Evolutionary conservation across 2,113 vertebrate species (phyloP).

Genomic region (Grus americana): DNA sequence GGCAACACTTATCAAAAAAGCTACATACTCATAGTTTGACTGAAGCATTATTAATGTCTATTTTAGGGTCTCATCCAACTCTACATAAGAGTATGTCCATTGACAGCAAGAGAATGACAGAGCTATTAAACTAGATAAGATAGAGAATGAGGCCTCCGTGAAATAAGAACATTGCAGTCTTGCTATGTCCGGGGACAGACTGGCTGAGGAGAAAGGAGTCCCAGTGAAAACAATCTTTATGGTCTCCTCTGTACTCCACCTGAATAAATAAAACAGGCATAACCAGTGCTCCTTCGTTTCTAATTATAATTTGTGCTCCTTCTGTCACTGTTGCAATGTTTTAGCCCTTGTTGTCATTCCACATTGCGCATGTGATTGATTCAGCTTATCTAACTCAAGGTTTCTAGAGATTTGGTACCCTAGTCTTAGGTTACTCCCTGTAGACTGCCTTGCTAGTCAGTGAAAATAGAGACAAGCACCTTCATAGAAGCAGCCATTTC

Average conservation of each 20-base stretch:
- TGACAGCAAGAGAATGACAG: not conserved
- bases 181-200: not conserved
- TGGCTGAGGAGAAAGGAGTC: not conserved
- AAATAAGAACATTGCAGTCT: not conserved
- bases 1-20: not conserved
- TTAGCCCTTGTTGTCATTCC: not conserved
- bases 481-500: not conserved
- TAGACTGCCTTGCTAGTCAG: not conserved
- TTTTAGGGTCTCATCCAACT: not conserved
- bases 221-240: not conserved
- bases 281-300: not conserved
- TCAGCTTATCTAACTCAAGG: not conserved
- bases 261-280: not conserved
- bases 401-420: not conserved
- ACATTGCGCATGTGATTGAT: not conserved
- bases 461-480: not conserved
- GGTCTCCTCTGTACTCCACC: not conserved
- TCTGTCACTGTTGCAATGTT: not conserved
- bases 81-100: not conserved
- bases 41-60: not conserved
- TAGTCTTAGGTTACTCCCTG: not conserved
- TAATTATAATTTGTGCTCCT: not conserved
- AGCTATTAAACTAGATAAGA: not conserved
- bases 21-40: not conserved
- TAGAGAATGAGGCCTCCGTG: not conserved